Evolutionary conservation across 2,888 invertebrate genomes (phyloP), one percentile per base, ranked within the genome.

Genomic region (Pyrocoelia pectoralis): DNA sequence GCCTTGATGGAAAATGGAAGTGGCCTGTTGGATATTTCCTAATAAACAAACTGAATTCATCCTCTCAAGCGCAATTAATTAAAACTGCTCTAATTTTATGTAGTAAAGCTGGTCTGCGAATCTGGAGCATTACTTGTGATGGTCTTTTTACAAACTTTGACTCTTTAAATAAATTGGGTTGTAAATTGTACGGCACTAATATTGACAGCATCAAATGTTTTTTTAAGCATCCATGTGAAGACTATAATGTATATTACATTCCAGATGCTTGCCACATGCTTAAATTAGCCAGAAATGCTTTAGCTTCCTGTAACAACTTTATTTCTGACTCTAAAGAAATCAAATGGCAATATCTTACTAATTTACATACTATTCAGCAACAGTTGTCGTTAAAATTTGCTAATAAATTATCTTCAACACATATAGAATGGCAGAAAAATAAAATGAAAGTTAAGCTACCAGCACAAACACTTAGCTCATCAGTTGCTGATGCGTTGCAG

Each of bases 221-320:
- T 29, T 64, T 64, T 15, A 64, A 64, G 12, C 55, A 60, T 60
- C 50, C 49, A n/a, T 48, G 18, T 13, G 43, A 28, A 38, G 43
- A 60, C 10, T 40, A 54, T 33, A 40, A 55, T 41, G 49, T 64
- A 38, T 59, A 49, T 59, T 60, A 55, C 18, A 33, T 65, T 43
- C 54, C 65, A 40, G 65, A 65, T 65, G 65, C 56, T 9, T 58
- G 65, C 28, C 54, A 65, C 51, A 60, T 28, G 38, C 24, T 65
- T 12, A 53, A 62, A 43, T 29, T 62, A 43, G 57, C 57, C 14
- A 50, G 62, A 40, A 62, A 62, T 53, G 43, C 55, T 10, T 50
- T 65, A 38, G 65, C 49, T 15, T 55, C 51, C n/a, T 60, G 55
- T 43, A 50, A 38, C 38, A 29, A 19, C 17, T 60, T 62, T 50